phyloP scores from a whole-genome alignment of 2,888 invertebrate species.

The Eupithecia pulchellata region DNA sequence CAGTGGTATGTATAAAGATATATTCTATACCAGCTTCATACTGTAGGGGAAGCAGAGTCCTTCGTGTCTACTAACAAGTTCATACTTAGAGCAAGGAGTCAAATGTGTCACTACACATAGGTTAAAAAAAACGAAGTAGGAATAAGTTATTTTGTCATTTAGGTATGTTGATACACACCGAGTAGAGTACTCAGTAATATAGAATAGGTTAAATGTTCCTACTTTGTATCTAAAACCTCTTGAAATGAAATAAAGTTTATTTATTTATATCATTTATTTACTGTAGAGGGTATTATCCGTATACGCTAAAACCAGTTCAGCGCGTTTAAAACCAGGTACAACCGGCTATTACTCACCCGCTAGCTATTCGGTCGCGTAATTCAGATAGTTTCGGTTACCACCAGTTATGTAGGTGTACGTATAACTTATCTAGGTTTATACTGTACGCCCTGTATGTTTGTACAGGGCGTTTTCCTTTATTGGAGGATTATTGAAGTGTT shows the following conservation, averaged over 20 bases:
- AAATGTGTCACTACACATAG: too few relatives aligned
- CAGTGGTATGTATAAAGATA: neutral
- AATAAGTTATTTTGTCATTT: too few relatives aligned
- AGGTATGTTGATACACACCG: too few relatives aligned
- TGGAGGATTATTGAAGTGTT: neutral
- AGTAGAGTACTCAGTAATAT: too few relatives aligned
- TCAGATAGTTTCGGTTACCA: constrained; percentile 19
- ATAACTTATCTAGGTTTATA: neutral
- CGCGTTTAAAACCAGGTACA: neutral
- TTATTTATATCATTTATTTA: too few relatives aligned
- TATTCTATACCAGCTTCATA: neutral
- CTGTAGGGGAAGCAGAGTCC: neutral
- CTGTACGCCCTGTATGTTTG: neutral
- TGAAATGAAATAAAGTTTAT: too few relatives aligned
- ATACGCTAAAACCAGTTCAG: neutral
- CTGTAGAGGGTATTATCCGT: neutral
- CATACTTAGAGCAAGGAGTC: too few relatives aligned
- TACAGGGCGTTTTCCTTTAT: neutral
- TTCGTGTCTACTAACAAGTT: too few relatives aligned
- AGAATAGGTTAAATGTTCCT: too few relatives aligned
- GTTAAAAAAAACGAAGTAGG: too few relatives aligned
- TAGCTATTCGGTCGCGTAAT: constrained; percentile 18
- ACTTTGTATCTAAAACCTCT: too few relatives aligned
- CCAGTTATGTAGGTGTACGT: neutral
- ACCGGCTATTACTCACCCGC: constrained; percentile 23